phyloP scores from a whole-genome alignment of 1,140 invertebrate genomes.

The Tetragonula clypearis region DNA sequence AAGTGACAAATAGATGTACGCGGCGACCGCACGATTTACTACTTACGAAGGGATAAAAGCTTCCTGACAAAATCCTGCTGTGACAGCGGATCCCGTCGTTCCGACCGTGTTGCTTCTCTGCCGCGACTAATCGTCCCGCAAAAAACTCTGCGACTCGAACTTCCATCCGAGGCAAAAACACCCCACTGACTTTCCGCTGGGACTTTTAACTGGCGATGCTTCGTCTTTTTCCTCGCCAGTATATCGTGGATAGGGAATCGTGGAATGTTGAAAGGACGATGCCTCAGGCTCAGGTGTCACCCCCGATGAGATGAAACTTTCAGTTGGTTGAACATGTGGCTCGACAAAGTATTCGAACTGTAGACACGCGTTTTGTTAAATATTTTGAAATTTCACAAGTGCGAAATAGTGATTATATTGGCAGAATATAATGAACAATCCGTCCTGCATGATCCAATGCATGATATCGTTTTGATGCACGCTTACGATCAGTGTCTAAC shows the following conservation, averaged over 20 bases:
- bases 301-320: too few relatives aligned
- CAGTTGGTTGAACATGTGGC: too few relatives aligned
- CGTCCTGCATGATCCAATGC: too few relatives aligned
- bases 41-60: constrained; percentile 64
- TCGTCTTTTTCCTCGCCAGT: too few relatives aligned
- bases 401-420: too few relatives aligned
- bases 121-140: constrained; percentile 49
- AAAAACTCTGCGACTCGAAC: constrained; percentile 24
- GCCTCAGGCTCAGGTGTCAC: background rate
- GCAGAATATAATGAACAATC: too few relatives aligned
- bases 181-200: background rate
- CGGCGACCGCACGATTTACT: constrained; percentile 63
- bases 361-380: too few relatives aligned
- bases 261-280: background rate
- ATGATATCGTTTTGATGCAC: too few relatives aligned
- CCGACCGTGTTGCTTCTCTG: constrained; percentile 47
- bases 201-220: background rate
- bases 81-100: constrained; percentile 56
- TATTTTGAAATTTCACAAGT: too few relatives aligned
- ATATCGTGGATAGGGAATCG: background rate
- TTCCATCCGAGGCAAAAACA: background rate
- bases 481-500: too few relatives aligned
- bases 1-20: constrained; percentile 73
- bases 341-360: too few relatives aligned
- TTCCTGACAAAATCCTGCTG: constrained; percentile 66